Evolutionary conservation across 2,888 invertebrate species (phyloP).

Genomic region (Diarsia dahlii): DNA sequence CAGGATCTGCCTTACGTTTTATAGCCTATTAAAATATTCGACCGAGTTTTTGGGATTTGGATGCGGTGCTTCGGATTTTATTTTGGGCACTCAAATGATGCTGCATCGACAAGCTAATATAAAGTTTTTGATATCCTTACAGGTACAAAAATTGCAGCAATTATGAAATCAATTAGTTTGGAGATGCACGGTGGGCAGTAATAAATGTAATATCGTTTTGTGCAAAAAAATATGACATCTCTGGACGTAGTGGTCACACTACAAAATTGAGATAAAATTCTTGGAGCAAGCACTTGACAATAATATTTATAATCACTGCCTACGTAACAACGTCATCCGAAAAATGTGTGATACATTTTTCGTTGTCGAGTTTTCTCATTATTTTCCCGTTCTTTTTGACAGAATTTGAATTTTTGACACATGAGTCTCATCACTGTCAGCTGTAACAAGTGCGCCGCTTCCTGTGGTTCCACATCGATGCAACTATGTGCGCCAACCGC

Average conservation of each 20-base stretch:
- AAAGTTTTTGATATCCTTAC: slow-evolving; percentile 24
- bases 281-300: neutral
- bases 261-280: slow-evolving; percentile 30
- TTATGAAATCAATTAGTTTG: slow-evolving; percentile 46
- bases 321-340: slow-evolving; percentile 18
- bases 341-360: slow-evolving; percentile 3
- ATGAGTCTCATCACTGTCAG: slow-evolving; percentile 50
- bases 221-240: neutral
- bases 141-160: slow-evolving; percentile 28
- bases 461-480: slow-evolving; percentile 60
- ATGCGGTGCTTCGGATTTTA: slow-evolving; percentile 51
- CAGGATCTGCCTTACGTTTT: slow-evolving; percentile 50
- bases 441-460: slow-evolving; percentile 42
- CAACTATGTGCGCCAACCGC: slow-evolving; percentile 57
- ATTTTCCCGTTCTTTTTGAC: slow-evolving; percentile 28
- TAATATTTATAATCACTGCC: slow-evolving; percentile 4
- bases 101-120: slow-evolving; percentile 36
- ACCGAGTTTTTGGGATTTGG: slow-evolving; percentile 56
- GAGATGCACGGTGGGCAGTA: slow-evolving; percentile 20
- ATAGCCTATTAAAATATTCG: slow-evolving; percentile 65
- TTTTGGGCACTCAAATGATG: slow-evolving; percentile 52
- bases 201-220: slow-evolving; percentile 17
- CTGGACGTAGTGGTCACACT: neutral
- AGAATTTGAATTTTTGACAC: slow-evolving; percentile 25
- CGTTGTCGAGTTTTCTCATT: slow-evolving; percentile 21